Base-by-base conservation (phyloP, 2,797 vertebrate species). In the Dendrocincla fuliginosa region DNA sequence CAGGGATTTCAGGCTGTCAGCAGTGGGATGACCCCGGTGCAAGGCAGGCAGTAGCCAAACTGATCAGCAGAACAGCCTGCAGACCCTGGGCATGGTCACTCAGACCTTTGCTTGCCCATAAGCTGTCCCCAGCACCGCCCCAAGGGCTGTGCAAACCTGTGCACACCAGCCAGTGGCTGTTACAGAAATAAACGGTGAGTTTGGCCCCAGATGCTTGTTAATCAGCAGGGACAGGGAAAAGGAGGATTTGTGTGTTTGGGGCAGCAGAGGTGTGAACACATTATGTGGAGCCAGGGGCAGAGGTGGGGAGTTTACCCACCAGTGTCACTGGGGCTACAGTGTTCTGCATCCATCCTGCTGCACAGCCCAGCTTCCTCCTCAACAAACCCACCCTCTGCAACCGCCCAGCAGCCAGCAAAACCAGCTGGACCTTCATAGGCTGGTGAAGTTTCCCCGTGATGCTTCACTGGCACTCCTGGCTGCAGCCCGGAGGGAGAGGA, bases 1-100 rank as follows among this genome's bases (percentile, higher is more conserved):
- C 61, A 52, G 33, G 32, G 46, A 39, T 32, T 53, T 63, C 49
- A 64, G 42, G 23, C 56, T 85, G 65, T 42, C 27, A 60, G 47
- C 24, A 56, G 5, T 4, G 16, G 19, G 6, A 52, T 60, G 0
- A 1, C 5, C 3, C n/a, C 0, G 0, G n/a, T 13, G 27, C 1
- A 1, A 87, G 52, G 12, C 20, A 9, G 14, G 6, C 4, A n/a
- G 8, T 6, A 24, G 27, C 27, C 7, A 3, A 13, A 22, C 7
- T 49, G 59, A 68, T 28, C 22, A 20, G 13, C 32, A 60, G 13
- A 56, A 69, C 71, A 69, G 27, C 17, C 22, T 60, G 18, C 30
- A 47, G 14, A 49, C 0, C 1, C 20, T 46, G 82, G 17, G 9
- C 22, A 2, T 3, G 25, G 32, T 28, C 30, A 61, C 18, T 8